phyloP scores from a whole-genome alignment of 92 coral and sea anemone genomes.

The Epizoanthus scotinus region DNA sequence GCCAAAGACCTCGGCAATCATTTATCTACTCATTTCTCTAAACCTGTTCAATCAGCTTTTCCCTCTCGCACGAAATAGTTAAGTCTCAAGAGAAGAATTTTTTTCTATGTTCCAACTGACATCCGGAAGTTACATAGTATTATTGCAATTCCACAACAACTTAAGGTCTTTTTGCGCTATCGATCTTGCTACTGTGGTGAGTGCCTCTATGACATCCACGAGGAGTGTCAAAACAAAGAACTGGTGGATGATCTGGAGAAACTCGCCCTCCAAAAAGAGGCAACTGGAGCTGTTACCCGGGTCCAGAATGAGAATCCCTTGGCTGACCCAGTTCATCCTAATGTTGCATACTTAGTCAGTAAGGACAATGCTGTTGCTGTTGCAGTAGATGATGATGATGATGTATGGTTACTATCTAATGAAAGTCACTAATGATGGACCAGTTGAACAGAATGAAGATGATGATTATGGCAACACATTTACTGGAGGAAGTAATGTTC shows the following conservation, averaged over 20 bases:
- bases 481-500: constrained; percentile 16
- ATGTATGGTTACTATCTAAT: constrained; percentile 4
- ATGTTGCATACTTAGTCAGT: constrained; percentile 21
- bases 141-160: constrained; percentile 22
- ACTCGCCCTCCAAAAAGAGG: constrained; percentile 1
- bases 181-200: not conserved
- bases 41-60: constrained; percentile 44
- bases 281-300: constrained; percentile 12
- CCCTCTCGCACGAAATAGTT: constrained; percentile 32
- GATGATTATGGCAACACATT: constrained; percentile 24
- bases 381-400: constrained; percentile 25
- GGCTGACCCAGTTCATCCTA: constrained; percentile 16
- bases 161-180: not conserved
- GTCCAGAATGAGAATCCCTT: constrained; percentile 9
- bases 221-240: constrained; percentile 13
- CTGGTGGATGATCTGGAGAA: constrained; percentile 13
- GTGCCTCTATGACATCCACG: constrained; percentile 6
- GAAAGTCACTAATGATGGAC: constrained; percentile 12
- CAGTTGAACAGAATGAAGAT: constrained; percentile 20
- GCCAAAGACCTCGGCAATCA: constrained; percentile 47
- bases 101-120: constrained; percentile 49
- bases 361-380: constrained; percentile 26
- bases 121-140: constrained; percentile 16
- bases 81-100: constrained; percentile 48
- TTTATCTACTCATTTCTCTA: constrained; percentile 31